Conservation (phyloP, 2,888 invertebrate species). For the Magallana nippona region DNA sequence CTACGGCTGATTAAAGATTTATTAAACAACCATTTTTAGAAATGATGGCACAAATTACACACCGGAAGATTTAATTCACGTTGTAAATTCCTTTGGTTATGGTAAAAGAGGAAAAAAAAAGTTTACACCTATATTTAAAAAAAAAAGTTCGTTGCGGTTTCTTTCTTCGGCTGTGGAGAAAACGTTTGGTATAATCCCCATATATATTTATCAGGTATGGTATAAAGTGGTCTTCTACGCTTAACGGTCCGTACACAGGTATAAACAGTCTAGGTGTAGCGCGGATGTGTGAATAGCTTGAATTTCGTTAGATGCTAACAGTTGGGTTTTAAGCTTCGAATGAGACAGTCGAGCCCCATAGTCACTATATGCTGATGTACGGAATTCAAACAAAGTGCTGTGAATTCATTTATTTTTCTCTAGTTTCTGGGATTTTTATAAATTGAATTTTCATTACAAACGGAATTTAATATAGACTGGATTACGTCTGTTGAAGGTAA, state of each 20-base stretch:
- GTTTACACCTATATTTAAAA: constrained; percentile 5
- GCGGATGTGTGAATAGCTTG: constrained; percentile 26
- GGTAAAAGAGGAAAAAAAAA: not conserved
- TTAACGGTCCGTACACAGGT: constrained; percentile 32
- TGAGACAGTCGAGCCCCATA: not conserved
- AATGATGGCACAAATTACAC: not conserved
- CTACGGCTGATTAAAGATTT: constrained; percentile 2
- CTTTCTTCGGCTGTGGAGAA: constrained; percentile 7
- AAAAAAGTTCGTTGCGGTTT: constrained; percentile 14
- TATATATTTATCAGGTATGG: constrained; percentile 29
- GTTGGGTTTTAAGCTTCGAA: constrained; percentile 5
- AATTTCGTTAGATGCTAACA: constrained; percentile 32
- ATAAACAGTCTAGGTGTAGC: constrained; percentile 21
- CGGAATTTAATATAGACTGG: constrained; percentile 32
- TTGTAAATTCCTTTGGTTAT: constrained; percentile 22
- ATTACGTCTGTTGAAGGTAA: constrained; percentile 16
- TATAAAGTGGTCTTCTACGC: constrained; percentile 31
- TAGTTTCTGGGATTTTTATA: constrained; percentile 24
- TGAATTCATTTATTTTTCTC: constrained; percentile 14
- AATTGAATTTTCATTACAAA: constrained; percentile 10
- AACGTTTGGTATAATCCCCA: constrained; percentile 30
- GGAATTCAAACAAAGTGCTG: constrained; percentile 12
- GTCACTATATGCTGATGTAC: not conserved
- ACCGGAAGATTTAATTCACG: not conserved
- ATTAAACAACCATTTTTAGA: not conserved